Percentiles rank a stretch among this genome's conserved stretches.
phyloP scores from a whole-genome alignment of 2,113 vertebrate species.

The Murina feae region DNA sequence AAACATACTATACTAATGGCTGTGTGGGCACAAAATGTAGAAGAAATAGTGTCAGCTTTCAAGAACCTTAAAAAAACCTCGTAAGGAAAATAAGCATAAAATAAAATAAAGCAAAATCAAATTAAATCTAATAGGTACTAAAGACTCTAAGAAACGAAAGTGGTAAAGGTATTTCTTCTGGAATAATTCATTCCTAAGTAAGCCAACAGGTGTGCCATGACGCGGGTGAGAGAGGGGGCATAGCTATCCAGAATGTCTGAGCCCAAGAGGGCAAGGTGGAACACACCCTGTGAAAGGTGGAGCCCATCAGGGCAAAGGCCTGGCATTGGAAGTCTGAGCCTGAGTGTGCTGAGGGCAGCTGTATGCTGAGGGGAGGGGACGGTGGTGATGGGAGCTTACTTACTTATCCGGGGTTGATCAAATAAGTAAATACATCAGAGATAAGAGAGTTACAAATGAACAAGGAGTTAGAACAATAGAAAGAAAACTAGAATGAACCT shows the following conservation, averaged over 20 bases:
- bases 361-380: neutral
- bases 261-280: neutral
- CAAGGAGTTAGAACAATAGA: neutral
- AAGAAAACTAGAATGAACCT: neutral
- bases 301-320: neutral
- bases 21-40: neutral
- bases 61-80: constrained; percentile 1
- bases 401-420: neutral
- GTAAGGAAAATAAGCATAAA: constrained; percentile 9
- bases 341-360: neutral
- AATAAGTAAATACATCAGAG: neutral
- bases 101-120: neutral
- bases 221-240: fast-evolving
- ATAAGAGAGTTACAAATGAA: neutral
- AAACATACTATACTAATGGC: neutral
- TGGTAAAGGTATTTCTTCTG: neutral
- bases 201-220: neutral
- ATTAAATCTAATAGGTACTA: neutral
- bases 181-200: neutral
- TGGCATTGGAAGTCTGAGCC: neutral
- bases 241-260: neutral
- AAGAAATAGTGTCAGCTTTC: neutral
- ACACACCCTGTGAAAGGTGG: too few species aligned
- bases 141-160: neutral
- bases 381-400: neutral